Conservation (phyloP, 2,888 invertebrate species). For the Sthenelais limicola region DNA sequence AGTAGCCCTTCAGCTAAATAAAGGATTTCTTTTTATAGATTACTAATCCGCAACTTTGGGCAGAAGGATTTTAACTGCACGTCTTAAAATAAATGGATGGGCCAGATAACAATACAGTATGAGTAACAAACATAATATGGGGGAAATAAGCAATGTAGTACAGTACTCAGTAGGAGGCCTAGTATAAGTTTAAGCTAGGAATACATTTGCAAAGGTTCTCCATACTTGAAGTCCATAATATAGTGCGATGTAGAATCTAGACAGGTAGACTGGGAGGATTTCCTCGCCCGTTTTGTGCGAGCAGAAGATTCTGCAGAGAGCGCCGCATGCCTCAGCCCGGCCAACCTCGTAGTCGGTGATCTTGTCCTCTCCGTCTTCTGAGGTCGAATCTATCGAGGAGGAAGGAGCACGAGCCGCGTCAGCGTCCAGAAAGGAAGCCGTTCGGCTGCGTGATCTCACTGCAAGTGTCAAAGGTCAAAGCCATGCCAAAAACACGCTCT, state of each 20-base stretch:
- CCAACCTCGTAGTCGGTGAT: slow-evolving; percentile 76
- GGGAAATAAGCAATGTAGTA: too few species aligned
- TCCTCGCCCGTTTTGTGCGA: slow-evolving; percentile 95
- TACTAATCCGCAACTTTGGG: too few species aligned
- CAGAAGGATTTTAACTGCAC: too few species aligned
- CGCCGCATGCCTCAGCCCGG: slow-evolving; percentile 94
- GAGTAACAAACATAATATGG: too few species aligned
- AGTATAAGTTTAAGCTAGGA: too few species aligned
- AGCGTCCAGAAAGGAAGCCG: slow-evolving; percentile 50
- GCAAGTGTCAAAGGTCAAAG: slow-evolving; percentile 29
- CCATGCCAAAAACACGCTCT: slow-evolving; percentile 21
- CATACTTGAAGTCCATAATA: slow-evolving; percentile 84
- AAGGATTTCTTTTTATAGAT: too few species aligned
- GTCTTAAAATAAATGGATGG: too few species aligned
- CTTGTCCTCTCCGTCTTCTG: slow-evolving; percentile 48
- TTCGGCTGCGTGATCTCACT: slow-evolving; percentile 46
- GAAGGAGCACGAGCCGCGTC: slow-evolving; percentile 41
- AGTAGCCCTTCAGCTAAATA: too few species aligned
- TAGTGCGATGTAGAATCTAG: slow-evolving; percentile 92
- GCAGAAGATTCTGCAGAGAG: slow-evolving; percentile 95
- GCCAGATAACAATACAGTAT: too few species aligned
- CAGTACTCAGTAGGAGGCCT: too few species aligned
- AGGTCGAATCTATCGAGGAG: slow-evolving; percentile 9
- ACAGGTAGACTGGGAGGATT: slow-evolving; percentile 91
- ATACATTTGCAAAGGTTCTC: too few species aligned